These are phyloP conservation scores for Eueides isabella DNA, from an alignment of 1,140 invertebrate genomes.

Conservation along the genomic window DNA sequence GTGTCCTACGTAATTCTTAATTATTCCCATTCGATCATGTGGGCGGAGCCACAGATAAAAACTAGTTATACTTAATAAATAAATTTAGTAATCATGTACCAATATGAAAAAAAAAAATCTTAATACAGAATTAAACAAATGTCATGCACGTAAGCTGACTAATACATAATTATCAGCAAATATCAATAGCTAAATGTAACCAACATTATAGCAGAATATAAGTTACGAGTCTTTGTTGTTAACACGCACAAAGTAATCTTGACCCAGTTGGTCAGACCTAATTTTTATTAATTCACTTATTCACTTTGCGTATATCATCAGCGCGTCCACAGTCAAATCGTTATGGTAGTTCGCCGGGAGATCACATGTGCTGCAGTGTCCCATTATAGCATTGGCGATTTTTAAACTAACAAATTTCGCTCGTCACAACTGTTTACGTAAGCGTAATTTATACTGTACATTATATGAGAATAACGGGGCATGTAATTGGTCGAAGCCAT, in stretches of 20 bases:
- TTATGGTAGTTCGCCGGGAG: background rate
- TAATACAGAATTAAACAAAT: too few species aligned
- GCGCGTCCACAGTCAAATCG: slow-evolving; percentile 1
- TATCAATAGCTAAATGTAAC: background rate
- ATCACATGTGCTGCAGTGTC: background rate
- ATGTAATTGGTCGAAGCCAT: background rate
- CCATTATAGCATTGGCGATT: background rate
- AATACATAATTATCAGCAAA: background rate
- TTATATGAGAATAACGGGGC: background rate
- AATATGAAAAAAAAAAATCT: too few species aligned
- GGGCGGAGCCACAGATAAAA: too few species aligned
- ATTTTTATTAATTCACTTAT: slow-evolving; percentile 61
- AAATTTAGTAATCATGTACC: too few species aligned
- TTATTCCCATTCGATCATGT: too few species aligned
- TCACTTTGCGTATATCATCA: slow-evolving; percentile 42
- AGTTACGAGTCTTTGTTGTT: slow-evolving; percentile 46
- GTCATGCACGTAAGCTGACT: background rate
- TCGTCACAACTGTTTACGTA: slow-evolving; percentile 6
- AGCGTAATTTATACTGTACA: background rate
- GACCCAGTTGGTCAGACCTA: slow-evolving; percentile 59
- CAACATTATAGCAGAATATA: slow-evolving; percentile 10
- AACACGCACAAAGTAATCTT: slow-evolving; percentile 56
- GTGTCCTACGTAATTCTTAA: too few species aligned
- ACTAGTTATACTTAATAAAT: too few species aligned
- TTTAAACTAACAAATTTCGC: slow-evolving; percentile 5